A percentile compares a stretch with the other conserved stretches of the same genome.
Evolutionary conservation across 2,797 vertebrate species (phyloP).

Genomic region (Gorsachius magnificus): DNA sequence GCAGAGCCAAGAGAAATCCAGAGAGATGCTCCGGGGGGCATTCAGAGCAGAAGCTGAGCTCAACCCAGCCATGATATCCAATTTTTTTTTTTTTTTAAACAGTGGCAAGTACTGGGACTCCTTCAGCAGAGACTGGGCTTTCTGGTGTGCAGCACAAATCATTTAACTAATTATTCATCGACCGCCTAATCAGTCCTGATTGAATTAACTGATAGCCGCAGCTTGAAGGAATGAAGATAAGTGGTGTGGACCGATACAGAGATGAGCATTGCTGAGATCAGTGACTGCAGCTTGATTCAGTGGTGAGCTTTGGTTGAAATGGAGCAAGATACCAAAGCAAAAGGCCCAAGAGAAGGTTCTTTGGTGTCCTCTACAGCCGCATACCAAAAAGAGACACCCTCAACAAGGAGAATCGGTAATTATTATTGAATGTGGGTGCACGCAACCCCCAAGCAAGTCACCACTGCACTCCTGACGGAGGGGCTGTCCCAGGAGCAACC

Average conservation of each 20-base stretch:
- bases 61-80: background rate
- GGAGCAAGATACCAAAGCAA: too few species aligned
- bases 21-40: background rate
- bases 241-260: rapidly evolving
- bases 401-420: background rate
- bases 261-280: rapidly evolving
- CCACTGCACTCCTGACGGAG: background rate
- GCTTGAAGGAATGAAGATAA: background rate
- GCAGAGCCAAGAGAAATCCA: background rate
- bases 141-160: background rate
- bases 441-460: background rate
- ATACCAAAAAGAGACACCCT: background rate
- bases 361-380: background rate
- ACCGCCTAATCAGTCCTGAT: background rate
- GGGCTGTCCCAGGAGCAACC: background rate
- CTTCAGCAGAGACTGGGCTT: background rate
- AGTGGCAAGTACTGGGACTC: background rate
- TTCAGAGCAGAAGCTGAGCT: background rate
- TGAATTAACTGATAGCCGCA: background rate
- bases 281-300: background rate
- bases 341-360: background rate
- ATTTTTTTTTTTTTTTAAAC: background rate
- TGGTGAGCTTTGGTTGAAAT: background rate
- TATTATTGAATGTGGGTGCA: background rate
- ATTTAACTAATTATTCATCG: background rate